Base-by-base conservation (phyloP, 2,797 vertebrate genomes). In the Atherinosoma microstoma region DNA sequence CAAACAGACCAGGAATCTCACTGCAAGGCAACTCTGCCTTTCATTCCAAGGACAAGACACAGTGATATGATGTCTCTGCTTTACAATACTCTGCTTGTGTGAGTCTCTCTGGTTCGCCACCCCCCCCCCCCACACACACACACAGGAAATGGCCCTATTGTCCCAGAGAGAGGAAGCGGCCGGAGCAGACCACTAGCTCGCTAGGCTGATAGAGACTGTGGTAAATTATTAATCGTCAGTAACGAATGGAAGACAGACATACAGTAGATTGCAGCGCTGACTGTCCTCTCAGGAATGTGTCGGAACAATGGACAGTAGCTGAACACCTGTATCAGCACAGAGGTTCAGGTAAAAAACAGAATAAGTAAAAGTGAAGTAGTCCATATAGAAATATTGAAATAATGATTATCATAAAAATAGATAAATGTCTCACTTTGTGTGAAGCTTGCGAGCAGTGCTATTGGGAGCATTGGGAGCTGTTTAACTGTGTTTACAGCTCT, bases 141-240 rank as follows among this genome's bases (percentile, higher is more conserved):
- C 49, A 60, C 87, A 93, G 93, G 92, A 94, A 93, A 89, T 78
- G 81, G 86, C 51, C 64, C 88, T 73, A 93, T 93, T 93, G 93
- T 94, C 91, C 88, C 82, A 60, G 59, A 74, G 83, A 91, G 81
- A 91, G 93, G 93, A 93, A 91, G 88, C 84, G 80, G 88, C 86
- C 62, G 73, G 18, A 70, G 84, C 70, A 86, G 85, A 85, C 78
- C 84, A 84, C 80, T 67, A 32, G 84, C 78, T 70, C 47, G 60
- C 69, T 73, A 73, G 60, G 67, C 45, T 83, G 83, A 89, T 85
- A 73, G 80, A 92, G 82, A 76, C 75, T 47, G 59, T 61, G 56
- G 75, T 94, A 80, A 92, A 93, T 93, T 91, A 94, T 94, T 93
- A 81, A 92, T 87, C 76, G 67, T 73, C 65, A 65, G 75, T 77